Percentiles rank a stretch among this genome's conserved stretches.
These are phyloP conservation scores for Rhopalosiphum maidis DNA, from an alignment of 1,140 invertebrate genomes.

Conservation along the genomic window DNA sequence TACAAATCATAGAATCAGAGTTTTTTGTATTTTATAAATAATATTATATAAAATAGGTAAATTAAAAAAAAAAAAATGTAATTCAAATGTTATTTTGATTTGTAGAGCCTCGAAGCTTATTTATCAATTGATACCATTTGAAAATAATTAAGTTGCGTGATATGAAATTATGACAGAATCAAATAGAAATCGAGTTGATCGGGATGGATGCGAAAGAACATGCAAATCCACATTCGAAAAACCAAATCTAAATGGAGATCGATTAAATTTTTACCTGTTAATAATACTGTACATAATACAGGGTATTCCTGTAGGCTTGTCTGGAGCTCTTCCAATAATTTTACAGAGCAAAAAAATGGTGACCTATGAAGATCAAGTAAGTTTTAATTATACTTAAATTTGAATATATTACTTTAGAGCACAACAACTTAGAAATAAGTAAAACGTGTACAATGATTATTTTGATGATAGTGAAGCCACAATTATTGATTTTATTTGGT, in stretches of 20 bases:
- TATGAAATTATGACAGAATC: background rate
- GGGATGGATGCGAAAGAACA: background rate
- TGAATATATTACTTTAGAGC: background rate
- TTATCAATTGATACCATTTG: background rate
- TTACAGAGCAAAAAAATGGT: background rate
- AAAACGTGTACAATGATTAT: too few species aligned
- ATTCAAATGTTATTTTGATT: too few species aligned
- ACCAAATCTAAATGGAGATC: slow-evolving; percentile 38
- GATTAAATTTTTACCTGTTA: slow-evolving; percentile 9
- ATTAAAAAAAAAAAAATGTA: too few species aligned
- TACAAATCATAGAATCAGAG: too few species aligned
- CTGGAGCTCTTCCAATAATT: background rate
- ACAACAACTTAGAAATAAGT: background rate
- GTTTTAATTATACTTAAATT: background rate
- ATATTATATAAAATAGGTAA: too few species aligned
- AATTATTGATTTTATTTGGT: too few species aligned
- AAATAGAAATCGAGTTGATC: background rate
- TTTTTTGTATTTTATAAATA: too few species aligned
- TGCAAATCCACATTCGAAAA: background rate
- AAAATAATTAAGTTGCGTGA: background rate
- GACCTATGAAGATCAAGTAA: slow-evolving; percentile 18
- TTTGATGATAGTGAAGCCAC: too few species aligned
- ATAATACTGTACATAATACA: slow-evolving; percentile 19
- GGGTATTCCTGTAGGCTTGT: background rate
- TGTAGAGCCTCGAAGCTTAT: too few species aligned